Base-by-base conservation (phyloP, 2,113 vertebrate species). In the Corydoras sp. region DNA sequence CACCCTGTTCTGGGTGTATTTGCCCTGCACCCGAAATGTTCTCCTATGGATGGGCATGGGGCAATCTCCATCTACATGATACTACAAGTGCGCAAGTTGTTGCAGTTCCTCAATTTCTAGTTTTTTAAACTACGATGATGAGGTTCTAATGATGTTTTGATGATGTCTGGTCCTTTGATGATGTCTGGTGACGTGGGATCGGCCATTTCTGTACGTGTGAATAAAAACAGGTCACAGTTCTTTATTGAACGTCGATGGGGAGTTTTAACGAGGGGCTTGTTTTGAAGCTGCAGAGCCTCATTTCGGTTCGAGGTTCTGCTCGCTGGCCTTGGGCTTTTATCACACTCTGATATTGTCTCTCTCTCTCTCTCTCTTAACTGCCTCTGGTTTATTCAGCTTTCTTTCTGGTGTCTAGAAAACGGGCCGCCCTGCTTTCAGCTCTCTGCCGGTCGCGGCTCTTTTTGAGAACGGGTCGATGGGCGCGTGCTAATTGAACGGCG, bases 201-300 rank as follows among this genome's bases (percentile, higher is more conserved):
- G 4, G 35, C 35, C 35, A 8, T 43, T 43, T 43, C 35, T 43
- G 35, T 8, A 8, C 4, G 35, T 15, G 54, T 56, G 54, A n/a
- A 14, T 12, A 58, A 24, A 65, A 73, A 72, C 58, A 74, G 72
- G 68, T 71, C 72, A 63, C 59, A 6, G 64, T 60, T 72, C 68
- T 75, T 71, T 62, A 62, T 68, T 75, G 58, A 68, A 68, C 68
- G 72, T 58, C 65, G 43, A 58, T 31, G 29, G 72, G 76, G 64
- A 51, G 58, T 78, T 78, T 78, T 74, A 78, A 78, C 74, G 68
- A 74, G 68, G 10, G 51, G 64, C 56, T 58, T 71, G 76, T 74
- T 78, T 78, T 75, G 76, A 75, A 74, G 68, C 67, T 78, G 59
- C 58, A 14, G 66, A 35, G 53, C 13, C 9, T 66, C 32, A 58